A percentile compares a stretch with the other conserved stretches of the same genome.
Conservation (phyloP, 2,888 invertebrate genomes). For the Cheilosia vulpina region DNA sequence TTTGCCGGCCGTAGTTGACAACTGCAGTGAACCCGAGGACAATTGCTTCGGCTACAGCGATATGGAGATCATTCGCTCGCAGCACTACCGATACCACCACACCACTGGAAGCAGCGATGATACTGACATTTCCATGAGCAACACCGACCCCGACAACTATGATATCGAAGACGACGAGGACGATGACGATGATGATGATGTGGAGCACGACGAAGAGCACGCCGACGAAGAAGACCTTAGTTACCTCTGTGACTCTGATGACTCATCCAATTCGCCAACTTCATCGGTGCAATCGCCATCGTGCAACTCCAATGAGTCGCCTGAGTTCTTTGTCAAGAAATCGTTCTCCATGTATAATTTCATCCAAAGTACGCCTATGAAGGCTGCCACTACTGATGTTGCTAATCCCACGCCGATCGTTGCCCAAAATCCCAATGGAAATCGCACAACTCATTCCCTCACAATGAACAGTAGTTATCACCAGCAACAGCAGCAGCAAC, state of each 20-base stretch:
- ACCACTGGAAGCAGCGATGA: conserved; percentile 57
- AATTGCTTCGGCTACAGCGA: conserved; percentile 43
- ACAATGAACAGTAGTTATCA: neutral
- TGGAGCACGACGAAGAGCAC: conserved; percentile 18
- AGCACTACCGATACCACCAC: conserved; percentile 30
- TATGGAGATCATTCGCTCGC: conserved; percentile 35
- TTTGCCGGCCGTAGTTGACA: neutral
- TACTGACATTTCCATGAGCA: conserved; percentile 49
- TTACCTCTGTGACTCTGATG: conserved; percentile 45
- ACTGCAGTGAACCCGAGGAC: conserved; percentile 58
- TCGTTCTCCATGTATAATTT: conserved; percentile 52
- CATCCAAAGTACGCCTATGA: conserved; percentile 25
- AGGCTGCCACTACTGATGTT: neutral
- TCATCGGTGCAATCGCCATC: conserved; percentile 48
- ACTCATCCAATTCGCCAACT: conserved; percentile 36
- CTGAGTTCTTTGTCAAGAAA: conserved; percentile 50
- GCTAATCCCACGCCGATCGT: neutral
- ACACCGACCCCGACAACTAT: conserved; percentile 43
- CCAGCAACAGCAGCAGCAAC: conserved; percentile 17
- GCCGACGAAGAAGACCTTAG: conserved; percentile 40
- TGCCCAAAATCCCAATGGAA: conserved; percentile 11
- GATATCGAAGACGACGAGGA: conserved; percentile 33
- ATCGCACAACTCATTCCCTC: conserved; percentile 1
- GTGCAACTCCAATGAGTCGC: conserved; percentile 43
- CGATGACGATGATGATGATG: conserved; percentile 23